Evolutionary conservation across 2,113 vertebrate species (phyloP).

Genomic region (Sakesphorus luctuosus): DNA sequence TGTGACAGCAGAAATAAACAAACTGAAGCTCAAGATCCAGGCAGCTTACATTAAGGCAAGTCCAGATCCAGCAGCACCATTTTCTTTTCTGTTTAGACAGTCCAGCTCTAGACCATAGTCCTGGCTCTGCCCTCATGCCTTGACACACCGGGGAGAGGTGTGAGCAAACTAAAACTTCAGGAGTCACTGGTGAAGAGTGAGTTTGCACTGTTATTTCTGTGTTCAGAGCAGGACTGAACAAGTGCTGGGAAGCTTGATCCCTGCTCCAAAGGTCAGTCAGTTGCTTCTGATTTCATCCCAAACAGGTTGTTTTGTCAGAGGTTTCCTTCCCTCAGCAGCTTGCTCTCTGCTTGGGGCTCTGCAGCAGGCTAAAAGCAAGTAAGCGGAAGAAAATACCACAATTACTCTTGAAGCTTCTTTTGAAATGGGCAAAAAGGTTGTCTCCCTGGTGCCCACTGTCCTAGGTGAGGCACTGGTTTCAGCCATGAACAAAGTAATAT

Average conservation of each 20-base stretch:
- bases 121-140: neutral
- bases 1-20: neutral
- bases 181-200: neutral
- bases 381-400: neutral
- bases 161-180: neutral
- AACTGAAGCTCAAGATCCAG: neutral
- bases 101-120: neutral
- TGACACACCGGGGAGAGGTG: neutral
- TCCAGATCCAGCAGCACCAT: neutral
- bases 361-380: neutral
- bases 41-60: neutral
- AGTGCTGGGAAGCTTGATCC: neutral
- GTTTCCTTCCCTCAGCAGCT: neutral
- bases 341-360: neutral
- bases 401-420: neutral
- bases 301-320: neutral
- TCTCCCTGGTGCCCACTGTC: neutral
- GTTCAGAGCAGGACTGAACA: neutral
- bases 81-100: neutral
- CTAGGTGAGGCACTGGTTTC: neutral
- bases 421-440: neutral
- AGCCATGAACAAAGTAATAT: neutral
- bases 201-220: neutral
- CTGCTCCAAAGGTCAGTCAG: neutral
- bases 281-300: neutral